Percentiles rank a stretch among this genome's conserved stretches.
Evolutionary conservation across 2,113 vertebrate species (phyloP).

Genomic region (Aleadryas rufinucha): DNA sequence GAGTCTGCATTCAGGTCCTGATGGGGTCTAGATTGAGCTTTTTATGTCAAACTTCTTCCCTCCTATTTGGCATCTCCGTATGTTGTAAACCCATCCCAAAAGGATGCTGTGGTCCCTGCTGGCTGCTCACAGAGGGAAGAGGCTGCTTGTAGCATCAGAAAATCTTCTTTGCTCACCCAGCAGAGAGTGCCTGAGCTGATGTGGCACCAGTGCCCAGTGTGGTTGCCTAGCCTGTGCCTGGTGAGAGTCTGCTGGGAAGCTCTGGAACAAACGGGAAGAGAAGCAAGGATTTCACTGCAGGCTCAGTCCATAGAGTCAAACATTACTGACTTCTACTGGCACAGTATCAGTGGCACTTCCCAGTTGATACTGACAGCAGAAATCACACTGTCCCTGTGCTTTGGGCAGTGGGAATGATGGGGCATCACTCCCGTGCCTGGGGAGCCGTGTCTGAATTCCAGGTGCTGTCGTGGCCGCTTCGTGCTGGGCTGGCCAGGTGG

Average conservation of each 20-base stretch:
- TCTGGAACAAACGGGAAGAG: neutral
- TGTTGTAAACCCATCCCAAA: neutral
- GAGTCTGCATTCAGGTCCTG: neutral
- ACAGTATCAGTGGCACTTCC: neutral
- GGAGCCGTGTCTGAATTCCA: neutral
- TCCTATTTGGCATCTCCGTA: neutral
- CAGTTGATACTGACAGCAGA: neutral
- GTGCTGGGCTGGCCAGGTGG: neutral
- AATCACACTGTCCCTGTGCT: neutral
- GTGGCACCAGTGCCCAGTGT: neutral
- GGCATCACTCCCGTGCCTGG: neutral
- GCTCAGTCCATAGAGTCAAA: neutral
- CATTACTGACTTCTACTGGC: neutral
- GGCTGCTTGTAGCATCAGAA: neutral
- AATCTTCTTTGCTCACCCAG: neutral
- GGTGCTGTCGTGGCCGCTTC: neutral
- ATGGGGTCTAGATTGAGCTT: neutral
- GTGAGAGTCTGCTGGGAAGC: neutral
- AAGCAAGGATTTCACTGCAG: neutral
- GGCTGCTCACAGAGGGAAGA: neutral
- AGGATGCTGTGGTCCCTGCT: neutral
- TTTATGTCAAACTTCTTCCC: neutral
- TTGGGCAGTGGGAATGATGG: neutral
- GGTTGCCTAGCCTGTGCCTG: neutral
- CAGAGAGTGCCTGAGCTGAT: neutral